A percentile compares a stretch with the other conserved stretches of the same genome.
Evolutionary conservation across 2,797 vertebrate species (phyloP).

Genomic region (Alcedo atthis): DNA sequence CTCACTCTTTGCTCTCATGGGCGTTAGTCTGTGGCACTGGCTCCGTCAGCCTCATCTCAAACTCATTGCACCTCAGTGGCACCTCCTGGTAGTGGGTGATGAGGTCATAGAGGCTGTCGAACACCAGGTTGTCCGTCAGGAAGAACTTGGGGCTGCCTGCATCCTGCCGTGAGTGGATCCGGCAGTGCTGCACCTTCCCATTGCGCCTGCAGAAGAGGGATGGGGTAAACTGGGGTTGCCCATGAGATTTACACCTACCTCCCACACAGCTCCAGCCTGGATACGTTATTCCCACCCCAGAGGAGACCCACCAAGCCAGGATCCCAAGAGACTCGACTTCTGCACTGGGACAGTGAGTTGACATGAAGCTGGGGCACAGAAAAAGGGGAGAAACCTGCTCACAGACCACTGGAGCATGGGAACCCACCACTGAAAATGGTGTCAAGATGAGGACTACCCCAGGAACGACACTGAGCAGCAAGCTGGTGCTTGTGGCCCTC

Average conservation of each 20-base stretch:
- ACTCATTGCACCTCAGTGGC: slow-evolving; percentile 97
- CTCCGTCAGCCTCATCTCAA: slow-evolving; percentile 98
- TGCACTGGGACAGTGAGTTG: background rate
- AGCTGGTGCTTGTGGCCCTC: background rate
- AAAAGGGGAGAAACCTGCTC: background rate
- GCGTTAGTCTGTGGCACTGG: slow-evolving; percentile 98
- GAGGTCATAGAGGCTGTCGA: slow-evolving; percentile 95
- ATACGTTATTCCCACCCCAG: background rate
- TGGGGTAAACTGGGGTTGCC: fast-evolving
- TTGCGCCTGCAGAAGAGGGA: slow-evolving; percentile 84
- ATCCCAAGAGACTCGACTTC: background rate
- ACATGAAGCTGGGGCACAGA: background rate
- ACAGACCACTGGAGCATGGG: fast-evolving
- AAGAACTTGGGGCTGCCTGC: slow-evolving; percentile 97
- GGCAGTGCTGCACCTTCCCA: slow-evolving; percentile 96
- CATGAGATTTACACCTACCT: background rate
- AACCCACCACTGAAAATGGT: background rate
- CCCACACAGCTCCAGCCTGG: background rate
- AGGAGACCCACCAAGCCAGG: fast-evolving
- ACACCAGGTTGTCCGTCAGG: slow-evolving; percentile 98
- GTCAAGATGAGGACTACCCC: background rate
- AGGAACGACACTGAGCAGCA: fast-evolving
- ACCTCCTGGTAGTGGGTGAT: slow-evolving; percentile 98
- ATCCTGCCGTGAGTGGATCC: slow-evolving; percentile 97
- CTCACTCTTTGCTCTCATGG: slow-evolving; percentile 99